phyloP scores from a whole-genome alignment of 2,888 invertebrate genomes.

The Sarcophaga rosellei region DNA sequence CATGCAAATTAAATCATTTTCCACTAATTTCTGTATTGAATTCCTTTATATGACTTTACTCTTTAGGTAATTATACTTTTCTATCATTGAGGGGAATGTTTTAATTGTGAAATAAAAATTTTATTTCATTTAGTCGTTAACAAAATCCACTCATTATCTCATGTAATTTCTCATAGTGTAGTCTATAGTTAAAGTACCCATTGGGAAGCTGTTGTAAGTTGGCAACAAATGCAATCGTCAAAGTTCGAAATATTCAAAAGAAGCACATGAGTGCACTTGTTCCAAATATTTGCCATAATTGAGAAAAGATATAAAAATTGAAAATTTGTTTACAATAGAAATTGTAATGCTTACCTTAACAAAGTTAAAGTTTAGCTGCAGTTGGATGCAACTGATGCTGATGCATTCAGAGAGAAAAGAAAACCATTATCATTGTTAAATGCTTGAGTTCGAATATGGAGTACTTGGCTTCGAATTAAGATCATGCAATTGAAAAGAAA shows the following conservation, averaged over 20 bases:
- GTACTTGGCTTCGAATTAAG: neutral
- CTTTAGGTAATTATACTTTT: too few relatives aligned
- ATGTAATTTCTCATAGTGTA: too few relatives aligned
- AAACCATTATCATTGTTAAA: constrained; percentile 23
- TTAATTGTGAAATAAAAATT: too few relatives aligned
- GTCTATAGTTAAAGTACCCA: too few relatives aligned
- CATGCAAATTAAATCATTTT: neutral
- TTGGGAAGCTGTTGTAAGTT: neutral
- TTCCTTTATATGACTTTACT: too few relatives aligned
- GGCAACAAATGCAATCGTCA: constrained; percentile 34
- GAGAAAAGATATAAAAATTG: constrained; percentile 46
- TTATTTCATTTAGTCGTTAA: neutral
- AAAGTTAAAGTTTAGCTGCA: constrained; percentile 17
- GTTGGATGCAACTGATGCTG: neutral
- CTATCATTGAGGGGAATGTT: too few relatives aligned
- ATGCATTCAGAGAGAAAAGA: neutral
- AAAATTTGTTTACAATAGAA: constrained; percentile 52
- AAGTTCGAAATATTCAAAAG: constrained; percentile 59
- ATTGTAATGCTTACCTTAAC: constrained; percentile 26
- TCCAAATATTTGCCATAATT: constrained; percentile 66
- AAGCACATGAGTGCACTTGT: constrained; percentile 69
- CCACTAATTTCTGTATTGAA: too few relatives aligned
- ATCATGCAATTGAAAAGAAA: constrained; percentile 46
- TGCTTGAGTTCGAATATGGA: constrained; percentile 17
- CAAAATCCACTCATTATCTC: neutral